Evolutionary conservation across 35 echinoderm and acorn worm species (phyloP).

Genomic region (Ophiothrix spiculata): DNA sequence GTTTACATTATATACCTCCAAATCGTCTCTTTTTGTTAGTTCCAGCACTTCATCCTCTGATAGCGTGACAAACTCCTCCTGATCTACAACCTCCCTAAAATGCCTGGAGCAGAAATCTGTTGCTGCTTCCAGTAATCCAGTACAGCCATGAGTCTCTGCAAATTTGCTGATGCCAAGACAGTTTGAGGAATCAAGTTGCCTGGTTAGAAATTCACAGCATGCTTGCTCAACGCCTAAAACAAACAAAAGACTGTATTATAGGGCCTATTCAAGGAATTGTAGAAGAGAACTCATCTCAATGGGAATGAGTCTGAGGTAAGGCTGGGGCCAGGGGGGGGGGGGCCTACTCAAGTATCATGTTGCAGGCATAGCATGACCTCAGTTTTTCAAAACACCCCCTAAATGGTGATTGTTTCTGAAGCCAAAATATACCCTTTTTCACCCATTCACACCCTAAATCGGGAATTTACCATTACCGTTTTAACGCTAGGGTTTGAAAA

Average conservation of each 20-base stretch:
- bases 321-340: too few species aligned
- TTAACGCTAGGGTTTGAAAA: too few species aligned
- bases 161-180: conserved; percentile 63
- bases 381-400: too few species aligned
- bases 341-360: too few species aligned
- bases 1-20: conserved; percentile 51
- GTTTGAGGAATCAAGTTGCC: conserved; percentile 33
- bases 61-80: conserved; percentile 46
- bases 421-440: too few species aligned
- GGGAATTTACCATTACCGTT: too few species aligned
- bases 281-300: too few species aligned
- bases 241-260: neutral
- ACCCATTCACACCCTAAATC: too few species aligned
- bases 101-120: conserved; percentile 37
- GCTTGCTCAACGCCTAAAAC: conserved; percentile 22
- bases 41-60: conserved; percentile 37
- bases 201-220: conserved; percentile 27
- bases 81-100: conserved; percentile 35
- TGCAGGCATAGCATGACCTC: too few species aligned
- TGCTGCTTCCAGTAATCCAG: conserved; percentile 26
- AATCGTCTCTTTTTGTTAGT: conserved; percentile 52
- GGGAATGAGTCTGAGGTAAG: too few species aligned
- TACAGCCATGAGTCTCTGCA: conserved; percentile 59
- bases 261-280: too few species aligned
- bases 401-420: too few species aligned